phyloP scores from a whole-genome alignment of 1,140 invertebrate genomes.

The Scaptomyza hsui region DNA sequence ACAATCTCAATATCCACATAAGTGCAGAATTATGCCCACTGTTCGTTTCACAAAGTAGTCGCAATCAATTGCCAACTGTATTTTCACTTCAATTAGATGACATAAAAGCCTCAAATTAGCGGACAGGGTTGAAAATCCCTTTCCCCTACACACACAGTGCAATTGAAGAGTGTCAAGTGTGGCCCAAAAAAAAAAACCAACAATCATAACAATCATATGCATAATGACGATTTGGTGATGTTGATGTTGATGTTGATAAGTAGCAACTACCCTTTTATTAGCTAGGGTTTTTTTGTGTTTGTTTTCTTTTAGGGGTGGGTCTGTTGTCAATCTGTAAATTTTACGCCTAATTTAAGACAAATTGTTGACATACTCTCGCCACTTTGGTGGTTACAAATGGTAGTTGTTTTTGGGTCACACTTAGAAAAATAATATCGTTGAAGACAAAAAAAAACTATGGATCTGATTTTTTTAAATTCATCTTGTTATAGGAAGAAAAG shows the following conservation, averaged over 20 bases:
- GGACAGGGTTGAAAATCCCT: slow-evolving; percentile 31
- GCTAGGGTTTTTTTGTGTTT: background rate
- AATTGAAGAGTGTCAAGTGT: slow-evolving; percentile 36
- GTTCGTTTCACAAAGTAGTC: slow-evolving; percentile 8
- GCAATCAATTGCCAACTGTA: slow-evolving; percentile 46
- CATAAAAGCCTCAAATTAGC: slow-evolving; percentile 71
- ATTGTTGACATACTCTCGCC: slow-evolving; percentile 70
- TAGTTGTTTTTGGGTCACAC: background rate
- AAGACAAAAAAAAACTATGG: background rate
- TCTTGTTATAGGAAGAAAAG: no score
- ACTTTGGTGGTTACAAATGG: slow-evolving; percentile 22
- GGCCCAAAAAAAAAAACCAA: slow-evolving; percentile 32
- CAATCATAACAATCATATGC: slow-evolving; percentile 25
- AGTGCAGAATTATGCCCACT: slow-evolving; percentile 33
- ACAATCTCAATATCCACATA: slow-evolving; percentile 19
- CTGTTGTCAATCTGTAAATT: slow-evolving; percentile 68
- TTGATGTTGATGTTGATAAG: slow-evolving; percentile 40
- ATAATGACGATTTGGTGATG: slow-evolving; percentile 31
- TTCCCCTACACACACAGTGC: background rate
- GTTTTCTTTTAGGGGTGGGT: slow-evolving; percentile 17
- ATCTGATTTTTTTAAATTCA: no score
- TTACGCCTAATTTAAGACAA: slow-evolving; percentile 82
- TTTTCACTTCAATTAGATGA: slow-evolving; percentile 60
- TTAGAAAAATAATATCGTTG: background rate
- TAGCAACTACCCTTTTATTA: slow-evolving; percentile 72